Percentiles rank a stretch among this genome's conserved stretches.
These are phyloP conservation scores for Chloroceryle aenea DNA, from an alignment of 2,113 vertebrate species.

Conservation along the genomic window DNA sequence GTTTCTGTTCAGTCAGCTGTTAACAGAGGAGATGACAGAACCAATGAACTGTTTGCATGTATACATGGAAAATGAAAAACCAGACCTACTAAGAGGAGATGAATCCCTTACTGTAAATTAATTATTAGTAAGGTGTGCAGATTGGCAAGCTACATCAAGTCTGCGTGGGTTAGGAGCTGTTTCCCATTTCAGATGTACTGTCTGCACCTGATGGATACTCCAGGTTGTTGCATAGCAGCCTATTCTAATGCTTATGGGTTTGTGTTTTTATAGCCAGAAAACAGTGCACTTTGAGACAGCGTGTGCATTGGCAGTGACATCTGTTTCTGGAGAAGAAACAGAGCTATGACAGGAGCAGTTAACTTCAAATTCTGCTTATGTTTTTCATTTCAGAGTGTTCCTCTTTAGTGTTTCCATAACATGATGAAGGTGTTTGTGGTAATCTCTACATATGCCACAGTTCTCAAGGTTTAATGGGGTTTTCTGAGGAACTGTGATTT, in stretches of 20 bases:
- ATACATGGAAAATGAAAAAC: not conserved
- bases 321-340: slow-evolving; percentile 8
- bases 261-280: not conserved
- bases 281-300: not conserved
- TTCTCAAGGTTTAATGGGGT: not conserved
- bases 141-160: not conserved
- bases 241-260: not conserved
- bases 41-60: not conserved
- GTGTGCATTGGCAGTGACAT: not conserved
- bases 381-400: not conserved
- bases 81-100: not conserved
- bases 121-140: not conserved
- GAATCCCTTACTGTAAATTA: not conserved
- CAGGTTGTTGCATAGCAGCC: not conserved
- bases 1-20: not conserved
- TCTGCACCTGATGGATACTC: not conserved
- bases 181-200: not conserved
- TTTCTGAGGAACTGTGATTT: not conserved
- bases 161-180: not conserved
- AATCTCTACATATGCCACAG: not conserved
- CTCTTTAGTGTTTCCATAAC: not conserved
- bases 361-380: not conserved
- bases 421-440: not conserved
- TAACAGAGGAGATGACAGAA: not conserved
- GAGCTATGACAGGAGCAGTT: not conserved